These are phyloP conservation scores for Panagrolaimus sp. DNA, from an alignment of 1,140 invertebrate species.

Conservation along the genomic window DNA sequence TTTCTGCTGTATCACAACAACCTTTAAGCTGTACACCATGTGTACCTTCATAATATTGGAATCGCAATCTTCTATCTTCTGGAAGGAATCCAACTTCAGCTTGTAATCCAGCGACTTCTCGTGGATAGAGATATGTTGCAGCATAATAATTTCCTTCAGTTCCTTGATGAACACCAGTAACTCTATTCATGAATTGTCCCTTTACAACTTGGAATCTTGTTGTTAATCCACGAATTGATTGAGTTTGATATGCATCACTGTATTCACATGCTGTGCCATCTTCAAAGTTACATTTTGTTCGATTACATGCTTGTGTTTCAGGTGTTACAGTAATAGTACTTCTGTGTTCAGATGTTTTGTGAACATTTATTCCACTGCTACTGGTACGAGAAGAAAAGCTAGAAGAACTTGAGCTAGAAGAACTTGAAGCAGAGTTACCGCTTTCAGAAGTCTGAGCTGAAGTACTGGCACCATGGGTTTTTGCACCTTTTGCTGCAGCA, in stretches of 20 bases:
- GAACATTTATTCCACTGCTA: neutral
- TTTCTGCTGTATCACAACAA: conserved; percentile 39
- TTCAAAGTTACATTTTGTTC: conserved; percentile 54
- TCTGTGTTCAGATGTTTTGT: conserved; percentile 1
- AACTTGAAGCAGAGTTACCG: conserved; percentile 3
- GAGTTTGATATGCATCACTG: conserved; percentile 48
- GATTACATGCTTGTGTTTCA: conserved; percentile 29
- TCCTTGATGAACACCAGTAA: conserved; percentile 53
- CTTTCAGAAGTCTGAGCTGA: conserved; percentile 21
- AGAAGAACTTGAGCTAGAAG: conserved; percentile 3
- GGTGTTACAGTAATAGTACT: neutral
- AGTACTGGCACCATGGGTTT: conserved; percentile 14
- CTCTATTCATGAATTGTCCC: conserved; percentile 57
- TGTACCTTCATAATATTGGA: conserved; percentile 57
- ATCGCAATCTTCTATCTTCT: conserved; percentile 43
- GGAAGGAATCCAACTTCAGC: conserved; percentile 37
- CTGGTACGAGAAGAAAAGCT: conserved; percentile 20
- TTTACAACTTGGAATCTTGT: conserved; percentile 53
- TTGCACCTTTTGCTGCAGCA: neutral
- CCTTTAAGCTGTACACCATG: conserved; percentile 57
- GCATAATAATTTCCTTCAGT: conserved; percentile 56
- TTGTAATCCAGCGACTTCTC: conserved; percentile 52
- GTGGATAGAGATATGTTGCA: conserved; percentile 54
- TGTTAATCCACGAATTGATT: conserved; percentile 52
- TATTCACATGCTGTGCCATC: conserved; percentile 52